Conservation (phyloP, 2,888 invertebrate species). For the Leucania comma region DNA sequence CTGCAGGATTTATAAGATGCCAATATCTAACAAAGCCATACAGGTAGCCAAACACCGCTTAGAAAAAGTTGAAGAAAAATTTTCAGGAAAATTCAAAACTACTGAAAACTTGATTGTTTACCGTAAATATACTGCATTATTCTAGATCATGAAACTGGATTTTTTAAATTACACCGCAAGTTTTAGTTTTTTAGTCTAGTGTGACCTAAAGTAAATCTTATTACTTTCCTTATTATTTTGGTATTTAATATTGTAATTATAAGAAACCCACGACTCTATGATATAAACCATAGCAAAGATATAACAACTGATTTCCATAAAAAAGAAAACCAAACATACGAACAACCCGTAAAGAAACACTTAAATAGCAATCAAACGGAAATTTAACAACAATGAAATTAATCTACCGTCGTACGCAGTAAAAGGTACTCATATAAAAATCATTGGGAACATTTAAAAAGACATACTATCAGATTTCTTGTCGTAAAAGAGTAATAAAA, state of each 20-base stretch:
- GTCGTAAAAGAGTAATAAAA: slow-evolving; percentile 80
- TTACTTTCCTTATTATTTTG: neutral
- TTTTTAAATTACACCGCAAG: neutral
- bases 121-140: too few species aligned
- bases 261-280: neutral
- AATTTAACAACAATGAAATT: slow-evolving; percentile 78
- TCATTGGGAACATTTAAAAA: slow-evolving; percentile 80
- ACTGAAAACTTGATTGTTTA: too few species aligned
- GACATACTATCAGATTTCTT: slow-evolving; percentile 86
- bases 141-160: too few species aligned
- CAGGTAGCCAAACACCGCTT: too few species aligned
- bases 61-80: neutral
- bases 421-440: slow-evolving; percentile 71
- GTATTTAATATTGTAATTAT: too few species aligned
- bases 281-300: neutral
- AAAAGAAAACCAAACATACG: slow-evolving; percentile 41
- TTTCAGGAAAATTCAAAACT: neutral
- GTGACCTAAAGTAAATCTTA: neutral
- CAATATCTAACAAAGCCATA: too few species aligned
- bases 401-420: slow-evolving; percentile 75
- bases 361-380: slow-evolving; percentile 62
- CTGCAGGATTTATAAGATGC: too few species aligned
- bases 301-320: slow-evolving; percentile 12
- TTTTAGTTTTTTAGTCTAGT: too few species aligned
- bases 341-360: slow-evolving; percentile 56